Evolutionary conservation across 2,888 invertebrate species (phyloP), one percentile per base, ranked within the genome.

Genomic region (Morinoia aosen): DNA sequence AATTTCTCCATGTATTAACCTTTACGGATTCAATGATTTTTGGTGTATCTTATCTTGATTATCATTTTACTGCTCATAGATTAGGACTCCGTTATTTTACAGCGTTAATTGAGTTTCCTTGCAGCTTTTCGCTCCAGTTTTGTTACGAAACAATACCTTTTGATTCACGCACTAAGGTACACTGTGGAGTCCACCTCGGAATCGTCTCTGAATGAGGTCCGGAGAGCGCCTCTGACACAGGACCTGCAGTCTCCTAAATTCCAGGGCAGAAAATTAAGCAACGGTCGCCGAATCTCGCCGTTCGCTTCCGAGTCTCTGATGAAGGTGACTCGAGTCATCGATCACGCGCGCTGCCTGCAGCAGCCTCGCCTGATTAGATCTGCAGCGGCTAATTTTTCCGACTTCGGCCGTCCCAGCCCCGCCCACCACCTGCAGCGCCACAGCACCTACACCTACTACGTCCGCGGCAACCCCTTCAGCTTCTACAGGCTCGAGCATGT

Each of bases 391-490:
- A 90, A 90, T 90, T 39, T 90, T 48, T 40, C 90, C 40, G 90
- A 90, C 48, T 90, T 90, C 90, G 90, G 40, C 39, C 12, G 14
- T 12, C 90, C 90, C 12, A 90, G 88, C n/a, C 33, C 39, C 12
- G 88, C n/a, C 25, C 88, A 48, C 16, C 40, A 48, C 90, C 8
- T 90, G 3, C 90, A 90, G 40, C 39, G 90, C 40, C 40, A 40
- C 40, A 90, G 90, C 90, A 90, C 90, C 40, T 90, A 90, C 48
- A 90, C 90, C 16, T 90, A 90, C 40, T 90, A 90, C 90, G 90
- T 90, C 39, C 90, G 90, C 7, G 90, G 90, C 10, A 90, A 40
- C 90, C 90, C 90, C 16, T 48, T 3, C 48, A 90, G 16, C 90
- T 19, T 39, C 90, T 90, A 90, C 90, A 90, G 90, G 33, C 5